Conservation (phyloP, 2,797 vertebrate species). For the Rhyacichthys aspro region DNA sequence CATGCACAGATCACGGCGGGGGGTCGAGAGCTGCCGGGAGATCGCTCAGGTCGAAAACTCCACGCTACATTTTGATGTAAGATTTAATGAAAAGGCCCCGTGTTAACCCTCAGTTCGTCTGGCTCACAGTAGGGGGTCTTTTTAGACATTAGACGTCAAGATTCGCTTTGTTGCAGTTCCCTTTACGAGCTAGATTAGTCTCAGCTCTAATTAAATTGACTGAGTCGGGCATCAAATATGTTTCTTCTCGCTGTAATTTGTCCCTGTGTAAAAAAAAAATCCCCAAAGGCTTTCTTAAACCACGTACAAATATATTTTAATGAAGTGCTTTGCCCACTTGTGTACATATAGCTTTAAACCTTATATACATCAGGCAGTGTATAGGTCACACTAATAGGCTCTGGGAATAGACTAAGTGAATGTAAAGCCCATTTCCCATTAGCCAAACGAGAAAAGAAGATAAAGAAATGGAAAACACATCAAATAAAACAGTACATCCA, state of each 20-base stretch:
- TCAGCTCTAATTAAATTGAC: background rate
- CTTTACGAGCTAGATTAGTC: background rate
- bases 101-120: no score
- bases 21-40: background rate
- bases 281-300: background rate
- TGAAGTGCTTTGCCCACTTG: no score
- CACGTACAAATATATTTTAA: background rate
- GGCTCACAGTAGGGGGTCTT: background rate
- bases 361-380: no score
- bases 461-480: no score
- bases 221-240: no score
- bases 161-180: background rate
- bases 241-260: no score
- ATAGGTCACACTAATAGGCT: no score
- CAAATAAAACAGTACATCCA: no score
- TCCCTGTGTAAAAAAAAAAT: background rate
- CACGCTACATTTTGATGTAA: background rate
- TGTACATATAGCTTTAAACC: no score
- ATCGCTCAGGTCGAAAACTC: background rate
- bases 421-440: no score
- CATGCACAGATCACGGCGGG: background rate
- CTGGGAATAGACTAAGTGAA: no score
- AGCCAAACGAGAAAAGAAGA: no score
- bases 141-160: background rate
- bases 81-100: constrained; percentile 1